Evolutionary conservation across 1,140 invertebrate genomes (phyloP).

Genomic region (Vollenhovia emeryi): DNA sequence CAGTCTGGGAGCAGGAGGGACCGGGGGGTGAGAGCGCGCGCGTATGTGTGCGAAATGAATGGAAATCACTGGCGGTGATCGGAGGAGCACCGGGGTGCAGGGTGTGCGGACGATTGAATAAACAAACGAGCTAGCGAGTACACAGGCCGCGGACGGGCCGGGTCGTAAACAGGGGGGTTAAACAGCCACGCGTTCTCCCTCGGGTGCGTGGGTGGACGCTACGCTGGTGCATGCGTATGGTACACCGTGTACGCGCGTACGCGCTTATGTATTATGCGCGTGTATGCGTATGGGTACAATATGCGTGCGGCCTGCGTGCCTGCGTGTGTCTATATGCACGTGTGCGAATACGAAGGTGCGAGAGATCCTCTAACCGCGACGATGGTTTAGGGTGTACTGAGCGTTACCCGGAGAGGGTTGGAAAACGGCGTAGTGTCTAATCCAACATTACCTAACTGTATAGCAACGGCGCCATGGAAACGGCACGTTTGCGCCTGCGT

Average conservation of each 20-base stretch:
- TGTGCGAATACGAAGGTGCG: conserved; percentile 4
- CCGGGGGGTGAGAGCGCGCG: neutral
- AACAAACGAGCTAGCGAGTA: conserved; percentile 35
- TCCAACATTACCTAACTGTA: conserved; percentile 61
- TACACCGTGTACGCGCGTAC: neutral
- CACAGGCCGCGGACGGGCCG: conserved; percentile 1
- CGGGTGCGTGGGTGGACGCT: neutral
- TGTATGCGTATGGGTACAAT: neutral
- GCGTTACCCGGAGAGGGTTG: conserved; percentile 65
- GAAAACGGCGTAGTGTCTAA: conserved; percentile 60
- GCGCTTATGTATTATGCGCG: too few species aligned
- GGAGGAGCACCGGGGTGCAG: neutral
- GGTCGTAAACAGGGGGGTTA: conserved; percentile 24
- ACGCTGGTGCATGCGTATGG: conserved; percentile 19
- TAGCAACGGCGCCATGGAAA: conserved; percentile 63
- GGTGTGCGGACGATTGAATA: neutral
- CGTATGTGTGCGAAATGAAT: conserved; percentile 12
- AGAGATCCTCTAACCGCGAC: conserved; percentile 60
- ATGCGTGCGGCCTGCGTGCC: neutral
- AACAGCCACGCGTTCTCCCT: conserved; percentile 45
- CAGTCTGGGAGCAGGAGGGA: too few species aligned
- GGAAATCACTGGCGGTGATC: neutral
- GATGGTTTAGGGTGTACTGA: conserved; percentile 71
- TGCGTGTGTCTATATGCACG: conserved; percentile 34
- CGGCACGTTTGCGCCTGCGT: conserved; percentile 58